These are phyloP conservation scores for Pelecanoides urinatrix DNA, from an alignment of 2,113 vertebrate species.

Conservation along the genomic window DNA sequence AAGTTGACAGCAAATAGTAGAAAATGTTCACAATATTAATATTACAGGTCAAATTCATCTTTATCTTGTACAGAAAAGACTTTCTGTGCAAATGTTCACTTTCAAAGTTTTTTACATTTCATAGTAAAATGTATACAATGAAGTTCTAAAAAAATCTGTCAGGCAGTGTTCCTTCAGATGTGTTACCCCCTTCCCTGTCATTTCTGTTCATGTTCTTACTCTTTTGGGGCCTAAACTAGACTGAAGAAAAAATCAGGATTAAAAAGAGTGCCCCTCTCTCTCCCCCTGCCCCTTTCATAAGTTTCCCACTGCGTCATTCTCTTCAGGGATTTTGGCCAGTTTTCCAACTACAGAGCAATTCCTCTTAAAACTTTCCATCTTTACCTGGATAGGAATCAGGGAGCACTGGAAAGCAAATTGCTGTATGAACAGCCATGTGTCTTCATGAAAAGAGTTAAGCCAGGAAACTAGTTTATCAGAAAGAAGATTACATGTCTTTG, in stretches of 20 bases:
- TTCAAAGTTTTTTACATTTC: background rate
- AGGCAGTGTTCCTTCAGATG: background rate
- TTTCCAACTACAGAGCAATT: background rate
- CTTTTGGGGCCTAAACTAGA: background rate
- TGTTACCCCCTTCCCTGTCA: accelerated
- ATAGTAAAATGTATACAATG: background rate
- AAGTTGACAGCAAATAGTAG: background rate
- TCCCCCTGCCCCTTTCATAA: background rate
- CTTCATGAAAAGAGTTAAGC: background rate
- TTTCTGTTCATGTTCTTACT: background rate
- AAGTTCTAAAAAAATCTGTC: background rate
- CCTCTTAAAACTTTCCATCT: background rate
- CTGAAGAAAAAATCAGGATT: background rate
- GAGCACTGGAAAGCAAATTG: background rate
- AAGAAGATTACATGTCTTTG: background rate
- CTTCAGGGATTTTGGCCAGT: background rate
- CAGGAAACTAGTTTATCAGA: background rate
- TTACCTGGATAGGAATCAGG: background rate
- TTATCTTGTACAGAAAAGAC: background rate
- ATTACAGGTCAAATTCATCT: background rate
- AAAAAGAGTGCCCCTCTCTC: background rate
- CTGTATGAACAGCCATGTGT: background rate
- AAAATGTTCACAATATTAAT: background rate
- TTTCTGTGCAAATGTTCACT: background rate
- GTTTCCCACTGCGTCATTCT: background rate